Evolutionary conservation across 2,797 vertebrate species (phyloP).

Genomic region (Sebastolobus alascanus): DNA sequence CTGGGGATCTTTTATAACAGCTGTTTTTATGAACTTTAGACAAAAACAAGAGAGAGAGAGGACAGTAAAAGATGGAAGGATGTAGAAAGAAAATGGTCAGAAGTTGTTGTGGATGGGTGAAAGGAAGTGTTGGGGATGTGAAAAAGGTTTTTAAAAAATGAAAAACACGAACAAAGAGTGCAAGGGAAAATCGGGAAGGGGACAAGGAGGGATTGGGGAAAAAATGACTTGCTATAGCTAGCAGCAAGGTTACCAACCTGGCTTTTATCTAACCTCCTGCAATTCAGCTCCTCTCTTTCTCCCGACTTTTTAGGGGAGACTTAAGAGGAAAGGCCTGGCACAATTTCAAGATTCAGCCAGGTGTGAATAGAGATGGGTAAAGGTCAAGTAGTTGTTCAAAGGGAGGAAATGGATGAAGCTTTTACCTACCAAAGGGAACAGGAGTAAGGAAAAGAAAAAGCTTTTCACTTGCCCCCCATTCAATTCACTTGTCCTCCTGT

Average conservation of each 20-base stretch:
- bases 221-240: constrained; percentile 13
- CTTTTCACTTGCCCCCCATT: constrained; percentile 47
- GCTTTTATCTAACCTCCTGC: constrained; percentile 60
- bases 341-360: constrained; percentile 68
- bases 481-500: constrained; percentile 51
- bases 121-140: constrained; percentile 26
- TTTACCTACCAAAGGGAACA: constrained; percentile 57
- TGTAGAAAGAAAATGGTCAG: constrained; percentile 14
- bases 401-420: constrained; percentile 52
- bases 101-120: constrained; percentile 7
- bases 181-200: constrained; percentile 3
- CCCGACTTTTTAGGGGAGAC: constrained; percentile 48
- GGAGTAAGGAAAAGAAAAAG: constrained; percentile 27
- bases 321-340: constrained; percentile 56
- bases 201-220: constrained; percentile 1
- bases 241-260: constrained; percentile 43
- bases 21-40: constrained; percentile 88
- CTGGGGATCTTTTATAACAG: constrained; percentile 80
- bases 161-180: constrained; percentile 36
- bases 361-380: constrained; percentile 70
- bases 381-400: constrained; percentile 71
- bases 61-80: constrained; percentile 17
- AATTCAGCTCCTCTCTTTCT: constrained; percentile 40
- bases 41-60: constrained; percentile 76
- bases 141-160: constrained; percentile 26